A percentile compares a stretch with the other conserved stretches of the same genome.
phyloP scores from a whole-genome alignment of 2,113 vertebrate species.

The Zosterops pallidus region DNA sequence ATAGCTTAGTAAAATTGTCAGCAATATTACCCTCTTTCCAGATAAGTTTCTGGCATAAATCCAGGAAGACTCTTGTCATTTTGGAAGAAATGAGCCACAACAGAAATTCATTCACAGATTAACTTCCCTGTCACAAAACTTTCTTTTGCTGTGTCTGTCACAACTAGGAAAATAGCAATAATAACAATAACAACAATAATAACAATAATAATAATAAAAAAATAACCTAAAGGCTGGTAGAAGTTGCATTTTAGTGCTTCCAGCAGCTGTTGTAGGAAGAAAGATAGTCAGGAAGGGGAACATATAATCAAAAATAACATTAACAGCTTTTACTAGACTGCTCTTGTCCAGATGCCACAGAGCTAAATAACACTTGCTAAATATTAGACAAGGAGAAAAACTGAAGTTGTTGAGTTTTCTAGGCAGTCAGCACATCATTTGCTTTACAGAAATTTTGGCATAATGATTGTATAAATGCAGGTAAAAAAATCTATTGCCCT shows the following conservation, averaged over 20 bases:
- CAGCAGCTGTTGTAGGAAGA: conserved; percentile 9
- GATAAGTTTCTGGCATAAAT: neutral
- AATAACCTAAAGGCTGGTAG: neutral
- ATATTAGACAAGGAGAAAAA: conserved; percentile 8
- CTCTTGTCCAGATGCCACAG: conserved; percentile 27
- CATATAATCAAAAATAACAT: neutral
- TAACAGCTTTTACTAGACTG: conserved; percentile 18
- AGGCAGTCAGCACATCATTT: conserved; percentile 9
- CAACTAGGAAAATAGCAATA: neutral
- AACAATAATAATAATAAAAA: neutral
- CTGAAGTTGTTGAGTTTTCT: neutral
- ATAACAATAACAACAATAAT: neutral
- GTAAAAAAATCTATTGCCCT: neutral
- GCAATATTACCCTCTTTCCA: neutral
- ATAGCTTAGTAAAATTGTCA: neutral
- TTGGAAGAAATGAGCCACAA: neutral
- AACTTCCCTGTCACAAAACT: neutral
- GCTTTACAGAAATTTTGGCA: conserved; percentile 9
- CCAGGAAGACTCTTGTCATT: neutral
- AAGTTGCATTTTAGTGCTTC: conserved; percentile 9
- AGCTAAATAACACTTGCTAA: conserved; percentile 12
- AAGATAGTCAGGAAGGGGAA: neutral
- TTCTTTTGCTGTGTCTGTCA: neutral
- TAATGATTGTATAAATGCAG: conserved; percentile 14
- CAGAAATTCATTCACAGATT: neutral